Percentiles rank a stretch among this genome's conserved stretches.
Conservation (phyloP, 2,888 invertebrate species). For the Drosophila infuscata region DNA sequence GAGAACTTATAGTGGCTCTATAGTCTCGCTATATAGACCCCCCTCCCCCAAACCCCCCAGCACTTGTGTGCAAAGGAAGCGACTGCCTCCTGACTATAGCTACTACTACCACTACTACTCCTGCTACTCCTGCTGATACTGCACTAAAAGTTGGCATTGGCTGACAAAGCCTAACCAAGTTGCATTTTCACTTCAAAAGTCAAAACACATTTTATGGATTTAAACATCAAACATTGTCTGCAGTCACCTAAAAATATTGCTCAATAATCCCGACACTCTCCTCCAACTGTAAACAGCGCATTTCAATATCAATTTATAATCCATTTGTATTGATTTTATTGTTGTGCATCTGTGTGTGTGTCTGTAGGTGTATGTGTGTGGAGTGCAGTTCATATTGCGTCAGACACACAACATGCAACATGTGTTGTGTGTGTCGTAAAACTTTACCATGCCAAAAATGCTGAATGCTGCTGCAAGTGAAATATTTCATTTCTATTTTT, state of each 20-base stretch:
- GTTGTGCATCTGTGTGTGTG: neutral
- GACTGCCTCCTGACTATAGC: conserved; percentile 4
- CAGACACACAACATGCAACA: conserved; percentile 53
- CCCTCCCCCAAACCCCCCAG: conserved; percentile 2
- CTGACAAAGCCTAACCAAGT: neutral
- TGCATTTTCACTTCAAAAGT: neutral
- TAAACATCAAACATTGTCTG: neutral
- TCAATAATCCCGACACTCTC: neutral
- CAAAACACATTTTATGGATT: neutral
- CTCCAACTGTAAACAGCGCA: neutral
- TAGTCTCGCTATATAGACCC: conserved; percentile 31
- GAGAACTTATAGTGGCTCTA: conserved; percentile 45
- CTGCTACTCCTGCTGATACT: conserved; percentile 21
- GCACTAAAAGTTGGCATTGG: conserved; percentile 20
- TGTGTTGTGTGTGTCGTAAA: conserved; percentile 71
- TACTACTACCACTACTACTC: conserved; percentile 32
- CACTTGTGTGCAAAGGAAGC: conserved; percentile 46
- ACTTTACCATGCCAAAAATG: conserved; percentile 51
- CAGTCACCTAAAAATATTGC: neutral
- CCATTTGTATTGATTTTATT: conserved; percentile 26
- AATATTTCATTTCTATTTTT: conserved; percentile 17
- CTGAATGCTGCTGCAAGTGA: conserved; percentile 2
- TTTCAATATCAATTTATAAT: conserved; percentile 18
- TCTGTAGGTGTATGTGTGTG: too few relatives aligned
- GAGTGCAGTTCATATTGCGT: conserved; percentile 16